These are phyloP conservation scores for Passer montanus DNA, from an alignment of 2,113 vertebrate species.

Conservation along the genomic window DNA sequence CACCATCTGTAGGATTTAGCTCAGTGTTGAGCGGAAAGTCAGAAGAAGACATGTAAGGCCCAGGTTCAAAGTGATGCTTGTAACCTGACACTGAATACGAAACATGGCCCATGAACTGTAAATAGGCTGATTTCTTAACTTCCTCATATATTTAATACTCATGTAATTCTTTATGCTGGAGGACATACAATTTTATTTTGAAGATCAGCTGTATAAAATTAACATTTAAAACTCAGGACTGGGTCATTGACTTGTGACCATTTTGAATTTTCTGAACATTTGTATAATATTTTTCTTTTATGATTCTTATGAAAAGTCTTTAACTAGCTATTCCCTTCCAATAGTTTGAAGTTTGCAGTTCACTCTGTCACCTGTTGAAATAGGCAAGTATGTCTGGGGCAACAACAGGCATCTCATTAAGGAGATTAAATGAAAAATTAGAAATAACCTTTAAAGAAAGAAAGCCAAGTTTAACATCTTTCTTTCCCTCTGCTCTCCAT, in stretches of 20 bases:
- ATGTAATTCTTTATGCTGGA: neutral
- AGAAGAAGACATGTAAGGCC: neutral
- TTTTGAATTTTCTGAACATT: neutral
- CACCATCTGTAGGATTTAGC: constrained; percentile 19
- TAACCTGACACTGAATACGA: neutral
- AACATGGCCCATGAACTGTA: neutral
- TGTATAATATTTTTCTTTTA: neutral
- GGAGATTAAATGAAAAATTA: constrained; percentile 44
- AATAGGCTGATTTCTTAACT: neutral
- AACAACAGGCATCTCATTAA: constrained; percentile 4
- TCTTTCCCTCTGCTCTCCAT: constrained; percentile 8
- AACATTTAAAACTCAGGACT: neutral
- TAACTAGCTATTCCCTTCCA: neutral
- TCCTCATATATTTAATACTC: neutral
- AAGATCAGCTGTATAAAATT: neutral
- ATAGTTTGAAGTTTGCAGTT: neutral
- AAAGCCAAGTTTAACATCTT: constrained; percentile 39
- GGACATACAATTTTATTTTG: neutral
- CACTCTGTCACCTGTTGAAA: neutral
- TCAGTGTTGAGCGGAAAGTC: neutral
- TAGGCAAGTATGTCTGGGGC: neutral
- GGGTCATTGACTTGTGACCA: neutral
- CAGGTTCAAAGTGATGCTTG: constrained; percentile 14
- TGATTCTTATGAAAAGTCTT: neutral
- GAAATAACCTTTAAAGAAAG: constrained; percentile 58